These are phyloP conservation scores for Caenorhabditis panamensis DNA, from an alignment of 2,888 invertebrate species.

Conservation along the genomic window DNA sequence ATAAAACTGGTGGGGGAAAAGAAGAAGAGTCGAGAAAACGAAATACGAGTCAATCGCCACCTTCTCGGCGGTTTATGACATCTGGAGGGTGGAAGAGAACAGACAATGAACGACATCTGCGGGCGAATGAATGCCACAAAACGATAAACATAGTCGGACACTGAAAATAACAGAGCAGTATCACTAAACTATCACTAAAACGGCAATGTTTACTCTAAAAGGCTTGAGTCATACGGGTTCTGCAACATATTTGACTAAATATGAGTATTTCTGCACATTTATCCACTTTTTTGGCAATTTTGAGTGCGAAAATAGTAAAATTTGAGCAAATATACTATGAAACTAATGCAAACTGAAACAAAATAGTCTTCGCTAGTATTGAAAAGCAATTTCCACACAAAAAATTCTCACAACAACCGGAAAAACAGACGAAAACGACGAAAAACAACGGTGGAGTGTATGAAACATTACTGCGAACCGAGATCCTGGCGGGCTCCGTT, in stretches of 20 bases:
- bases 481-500: not conserved
- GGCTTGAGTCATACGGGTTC: not conserved
- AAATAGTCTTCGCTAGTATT: no score
- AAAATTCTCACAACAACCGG: no score
- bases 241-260: conserved; percentile 3
- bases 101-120: not conserved
- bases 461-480: conserved; percentile 54
- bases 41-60: conserved; percentile 2
- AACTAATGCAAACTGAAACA: no score
- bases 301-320: not conserved
- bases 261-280: no score
- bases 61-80: conserved; percentile 10
- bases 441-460: conserved; percentile 25
- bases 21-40: not conserved
- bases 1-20: not conserved
- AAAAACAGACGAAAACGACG: conserved; percentile 31
- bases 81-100: not conserved
- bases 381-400: no score
- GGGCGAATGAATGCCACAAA: conserved; percentile 7
- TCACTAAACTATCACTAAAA: not conserved
- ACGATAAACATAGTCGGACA: not conserved
- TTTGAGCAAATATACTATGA: not conserved
- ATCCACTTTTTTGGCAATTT: not conserved
- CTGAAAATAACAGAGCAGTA: not conserved
- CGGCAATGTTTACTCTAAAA: not conserved